These are phyloP conservation scores for Parnassius smintheus DNA, from an alignment of 2,888 invertebrate genomes.

Conservation along the genomic window DNA sequence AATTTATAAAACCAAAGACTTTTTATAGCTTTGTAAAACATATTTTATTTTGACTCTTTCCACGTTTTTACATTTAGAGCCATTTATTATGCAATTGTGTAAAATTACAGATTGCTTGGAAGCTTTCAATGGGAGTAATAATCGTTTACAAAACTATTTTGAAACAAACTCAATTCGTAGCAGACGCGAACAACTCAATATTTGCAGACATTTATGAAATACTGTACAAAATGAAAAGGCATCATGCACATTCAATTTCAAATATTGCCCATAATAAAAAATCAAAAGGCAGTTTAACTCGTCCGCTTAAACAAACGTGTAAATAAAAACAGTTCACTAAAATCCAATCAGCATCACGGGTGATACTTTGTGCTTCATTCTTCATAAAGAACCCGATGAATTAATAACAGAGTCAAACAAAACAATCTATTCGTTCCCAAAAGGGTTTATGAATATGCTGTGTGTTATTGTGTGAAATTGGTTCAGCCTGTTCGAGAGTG, in stretches of 20 bases:
- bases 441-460: slow-evolving; percentile 51
- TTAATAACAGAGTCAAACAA: slow-evolving; percentile 62
- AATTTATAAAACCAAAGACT: slow-evolving; percentile 44
- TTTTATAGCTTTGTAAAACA: no score
- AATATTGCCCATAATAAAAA: slow-evolving; percentile 22
- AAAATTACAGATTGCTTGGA: background rate
- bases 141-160: background rate
- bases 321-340: slow-evolving; percentile 50
- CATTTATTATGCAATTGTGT: background rate
- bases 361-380: slow-evolving; percentile 51
- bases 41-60: slow-evolving; percentile 16
- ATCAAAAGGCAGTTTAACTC: slow-evolving; percentile 25
- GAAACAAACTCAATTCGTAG: slow-evolving; percentile 18
- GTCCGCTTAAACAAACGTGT: slow-evolving; percentile 30
- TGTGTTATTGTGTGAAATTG: slow-evolving; percentile 72
- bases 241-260: slow-evolving; percentile 22
- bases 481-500: slow-evolving; percentile 42
- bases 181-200: slow-evolving; percentile 24
- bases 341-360: slow-evolving; percentile 64
- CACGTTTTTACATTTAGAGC: slow-evolving; percentile 8
- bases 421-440: slow-evolving; percentile 50
- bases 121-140: slow-evolving; percentile 1
- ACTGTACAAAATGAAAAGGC: slow-evolving; percentile 24
- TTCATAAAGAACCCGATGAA: slow-evolving; percentile 54
- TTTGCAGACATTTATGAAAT: slow-evolving; percentile 28